phyloP scores from a whole-genome alignment of 2,888 invertebrate genomes.

The Apantesis nais region DNA sequence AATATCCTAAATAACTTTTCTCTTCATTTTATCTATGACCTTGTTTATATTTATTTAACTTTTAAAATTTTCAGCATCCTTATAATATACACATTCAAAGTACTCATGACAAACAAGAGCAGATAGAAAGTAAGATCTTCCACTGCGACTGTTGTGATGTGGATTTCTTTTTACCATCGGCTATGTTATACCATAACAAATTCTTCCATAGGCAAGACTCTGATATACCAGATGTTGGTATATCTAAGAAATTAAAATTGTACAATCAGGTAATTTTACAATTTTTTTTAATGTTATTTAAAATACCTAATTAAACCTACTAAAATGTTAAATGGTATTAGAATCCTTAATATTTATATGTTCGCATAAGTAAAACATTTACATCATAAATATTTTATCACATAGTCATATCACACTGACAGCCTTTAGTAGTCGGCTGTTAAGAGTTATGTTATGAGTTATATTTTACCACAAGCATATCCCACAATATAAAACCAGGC shows the following conservation, averaged over 20 bases:
- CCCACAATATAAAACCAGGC: too few species aligned
- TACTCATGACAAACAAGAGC: constrained; percentile 67
- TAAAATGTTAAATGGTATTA: background rate
- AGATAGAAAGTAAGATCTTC: constrained; percentile 56
- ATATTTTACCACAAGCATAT: too few species aligned
- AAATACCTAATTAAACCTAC: background rate
- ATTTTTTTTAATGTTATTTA: background rate
- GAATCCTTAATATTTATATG: background rate
- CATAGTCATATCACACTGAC: too few species aligned
- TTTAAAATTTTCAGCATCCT: constrained; percentile 74
- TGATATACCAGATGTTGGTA: constrained; percentile 71
- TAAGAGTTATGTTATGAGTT: too few species aligned
- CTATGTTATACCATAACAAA: constrained; percentile 86
- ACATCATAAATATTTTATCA: too few species aligned
- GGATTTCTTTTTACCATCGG: constrained; percentile 83
- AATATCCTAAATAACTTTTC: background rate
- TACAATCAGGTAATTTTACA: constrained; percentile 62
- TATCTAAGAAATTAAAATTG: constrained; percentile 73
- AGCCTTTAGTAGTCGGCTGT: too few species aligned
- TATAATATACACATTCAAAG: constrained; percentile 85
- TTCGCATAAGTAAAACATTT: too few species aligned
- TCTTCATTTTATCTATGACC: background rate
- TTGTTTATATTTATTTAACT: background rate
- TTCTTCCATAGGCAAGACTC: constrained; percentile 78
- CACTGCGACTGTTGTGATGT: constrained; percentile 85